Conservation (phyloP, 2,888 invertebrate genomes). For the Arrhopalites spinosus region DNA sequence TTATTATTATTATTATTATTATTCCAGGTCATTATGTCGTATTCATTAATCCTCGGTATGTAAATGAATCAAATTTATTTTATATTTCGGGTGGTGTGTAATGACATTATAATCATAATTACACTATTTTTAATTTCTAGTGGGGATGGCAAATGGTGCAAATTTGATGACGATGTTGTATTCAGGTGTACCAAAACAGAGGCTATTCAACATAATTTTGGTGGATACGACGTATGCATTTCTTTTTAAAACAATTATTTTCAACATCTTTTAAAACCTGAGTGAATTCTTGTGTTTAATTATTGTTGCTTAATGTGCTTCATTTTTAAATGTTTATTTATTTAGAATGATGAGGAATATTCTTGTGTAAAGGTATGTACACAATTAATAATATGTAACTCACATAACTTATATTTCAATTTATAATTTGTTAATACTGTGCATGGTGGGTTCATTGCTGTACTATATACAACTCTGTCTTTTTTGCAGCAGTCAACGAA, state of each 20-base stretch:
- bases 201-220: slow-evolving; percentile 97
- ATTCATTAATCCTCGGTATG: slow-evolving; percentile 83
- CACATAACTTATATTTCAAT: too few species aligned
- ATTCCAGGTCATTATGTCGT: slow-evolving; percentile 95
- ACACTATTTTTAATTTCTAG: slow-evolving; percentile 89
- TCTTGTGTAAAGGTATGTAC: slow-evolving; percentile 55
- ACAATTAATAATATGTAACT: too few species aligned
- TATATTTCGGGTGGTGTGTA: background rate
- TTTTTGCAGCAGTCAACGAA: slow-evolving; percentile 67
- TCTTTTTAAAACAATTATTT: slow-evolving; percentile 47
- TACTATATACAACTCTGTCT: too few species aligned
- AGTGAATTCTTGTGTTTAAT: too few species aligned
- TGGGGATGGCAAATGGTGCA: slow-evolving; percentile 96
- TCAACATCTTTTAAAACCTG: background rate
- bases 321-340: background rate
- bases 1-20: too few species aligned
- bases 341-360: slow-evolving; percentile 54
- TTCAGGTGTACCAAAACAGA: slow-evolving; percentile 93
- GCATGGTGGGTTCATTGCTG: too few species aligned
- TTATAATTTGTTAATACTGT: too few species aligned
- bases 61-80: background rate
- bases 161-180: slow-evolving; percentile 99
- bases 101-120: slow-evolving; percentile 91
- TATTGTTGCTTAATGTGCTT: too few species aligned
- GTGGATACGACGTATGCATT: slow-evolving; percentile 81